These are phyloP conservation scores for Cervus canadensis DNA, from an alignment of 2,113 vertebrate genomes.

Conservation along the genomic window DNA sequence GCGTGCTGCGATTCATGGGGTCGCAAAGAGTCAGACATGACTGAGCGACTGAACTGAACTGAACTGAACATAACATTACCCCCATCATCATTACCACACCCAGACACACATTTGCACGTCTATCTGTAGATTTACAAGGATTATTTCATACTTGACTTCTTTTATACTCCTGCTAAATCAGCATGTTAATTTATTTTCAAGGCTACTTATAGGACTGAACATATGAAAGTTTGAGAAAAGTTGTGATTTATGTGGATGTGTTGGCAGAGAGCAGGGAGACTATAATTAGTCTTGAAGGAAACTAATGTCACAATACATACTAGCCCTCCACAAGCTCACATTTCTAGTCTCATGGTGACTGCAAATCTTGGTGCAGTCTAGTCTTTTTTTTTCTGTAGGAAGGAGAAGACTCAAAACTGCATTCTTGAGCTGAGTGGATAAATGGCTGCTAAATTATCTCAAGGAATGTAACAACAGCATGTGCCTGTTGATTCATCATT, in stretches of 20 bases:
- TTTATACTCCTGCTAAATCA: conserved; percentile 31
- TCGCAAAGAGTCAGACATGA: too few relatives aligned
- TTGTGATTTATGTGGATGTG: conserved; percentile 3
- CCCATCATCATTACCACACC: background rate
- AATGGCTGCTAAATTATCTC: background rate
- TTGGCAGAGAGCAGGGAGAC: background rate
- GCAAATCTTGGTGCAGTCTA: background rate
- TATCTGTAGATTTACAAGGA: background rate
- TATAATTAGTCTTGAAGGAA: background rate
- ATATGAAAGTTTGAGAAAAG: conserved; percentile 29
- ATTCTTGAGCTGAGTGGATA: background rate
- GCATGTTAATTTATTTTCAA: conserved; percentile 57
- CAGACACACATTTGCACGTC: background rate
- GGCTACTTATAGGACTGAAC: background rate
- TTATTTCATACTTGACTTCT: conserved; percentile 37
- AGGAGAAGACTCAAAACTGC: background rate
- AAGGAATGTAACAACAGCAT: background rate
- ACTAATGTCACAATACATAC: background rate
- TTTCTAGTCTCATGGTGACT: background rate
- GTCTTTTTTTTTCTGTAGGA: background rate
- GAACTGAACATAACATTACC: background rate
- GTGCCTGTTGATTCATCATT: background rate
- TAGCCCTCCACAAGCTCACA: background rate
- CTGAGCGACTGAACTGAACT: too few relatives aligned
- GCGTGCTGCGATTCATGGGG: too few relatives aligned